These are phyloP conservation scores for Erebia epiphron DNA, from an alignment of 2,888 invertebrate genomes.

Conservation along the genomic window DNA sequence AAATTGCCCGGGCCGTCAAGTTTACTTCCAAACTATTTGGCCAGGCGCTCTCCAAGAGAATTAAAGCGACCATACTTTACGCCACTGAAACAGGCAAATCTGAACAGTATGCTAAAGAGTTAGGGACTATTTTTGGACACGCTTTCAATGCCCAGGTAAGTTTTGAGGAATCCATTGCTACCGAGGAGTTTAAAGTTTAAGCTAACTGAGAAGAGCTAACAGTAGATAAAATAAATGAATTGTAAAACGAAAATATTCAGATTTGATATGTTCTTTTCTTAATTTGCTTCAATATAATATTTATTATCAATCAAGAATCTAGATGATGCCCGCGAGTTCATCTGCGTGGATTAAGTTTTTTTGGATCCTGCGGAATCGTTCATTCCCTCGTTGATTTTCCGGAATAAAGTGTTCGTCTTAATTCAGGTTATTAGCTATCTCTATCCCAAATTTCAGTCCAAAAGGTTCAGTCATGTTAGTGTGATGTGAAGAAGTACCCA, in stretches of 20 bases:
- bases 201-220: not conserved
- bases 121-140: constrained; percentile 94
- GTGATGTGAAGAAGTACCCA: no score
- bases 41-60: constrained; percentile 94
- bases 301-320: no score
- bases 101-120: constrained; percentile 95
- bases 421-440: no score
- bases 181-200: not conserved
- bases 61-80: constrained; percentile 96
- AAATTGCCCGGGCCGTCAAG: constrained; percentile 97
- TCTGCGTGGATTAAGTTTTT: no score
- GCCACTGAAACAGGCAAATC: constrained; percentile 98
- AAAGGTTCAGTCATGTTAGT: no score
- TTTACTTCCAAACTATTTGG: constrained; percentile 98
- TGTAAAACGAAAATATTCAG: not conserved
- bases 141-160: constrained; percentile 96
- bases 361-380: no score
- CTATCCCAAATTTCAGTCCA: no score
- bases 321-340: no score
- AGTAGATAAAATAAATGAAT: constrained; percentile 4
- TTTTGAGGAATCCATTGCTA: not conserved
- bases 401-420: no score
- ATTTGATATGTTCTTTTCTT: no score
- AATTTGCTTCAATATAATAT: no score
- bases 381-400: no score